These are phyloP conservation scores for Temnothorax nylanderi DNA, from an alignment of 1,140 invertebrate genomes.

Conservation along the genomic window DNA sequence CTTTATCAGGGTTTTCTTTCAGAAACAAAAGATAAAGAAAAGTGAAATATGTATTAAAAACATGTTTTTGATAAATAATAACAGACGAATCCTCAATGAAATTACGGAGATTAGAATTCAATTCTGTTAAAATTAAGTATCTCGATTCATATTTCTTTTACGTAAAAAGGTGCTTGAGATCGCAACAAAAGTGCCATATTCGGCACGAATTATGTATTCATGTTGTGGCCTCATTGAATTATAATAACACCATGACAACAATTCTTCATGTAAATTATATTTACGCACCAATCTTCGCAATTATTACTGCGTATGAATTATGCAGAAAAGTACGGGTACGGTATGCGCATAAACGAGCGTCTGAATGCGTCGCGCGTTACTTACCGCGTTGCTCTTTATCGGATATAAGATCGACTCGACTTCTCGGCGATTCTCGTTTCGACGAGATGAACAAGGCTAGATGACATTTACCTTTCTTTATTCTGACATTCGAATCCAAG, in stretches of 20 bases:
- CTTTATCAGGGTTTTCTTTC: not conserved
- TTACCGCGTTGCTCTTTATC: slow-evolving; percentile 21
- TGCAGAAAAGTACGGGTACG: not conserved
- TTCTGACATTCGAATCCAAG: slow-evolving; percentile 20
- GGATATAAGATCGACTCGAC: not conserved
- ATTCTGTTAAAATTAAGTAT: not conserved
- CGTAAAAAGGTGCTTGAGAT: not conserved
- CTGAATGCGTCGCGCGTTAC: not conserved
- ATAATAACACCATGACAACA: not conserved
- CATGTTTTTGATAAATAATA: not conserved
- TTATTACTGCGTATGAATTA: slow-evolving; percentile 9
- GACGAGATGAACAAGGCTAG: not conserved
- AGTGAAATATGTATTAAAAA: not conserved
- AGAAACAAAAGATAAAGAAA: not conserved
- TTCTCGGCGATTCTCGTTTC: not conserved
- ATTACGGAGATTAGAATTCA: not conserved
- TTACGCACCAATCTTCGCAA: not conserved
- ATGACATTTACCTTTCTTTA: slow-evolving; percentile 26
- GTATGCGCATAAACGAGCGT: not conserved
- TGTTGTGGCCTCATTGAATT: not conserved
- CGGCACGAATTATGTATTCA: not conserved
- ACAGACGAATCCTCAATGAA: not conserved
- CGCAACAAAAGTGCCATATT: not conserved
- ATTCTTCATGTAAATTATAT: slow-evolving; percentile 33
- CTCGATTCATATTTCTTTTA: not conserved